Evolutionary conservation across 2,797 vertebrate genomes (phyloP), one percentile per base, ranked within the genome.

Genomic region (Kryptopterus vitreolus): DNA sequence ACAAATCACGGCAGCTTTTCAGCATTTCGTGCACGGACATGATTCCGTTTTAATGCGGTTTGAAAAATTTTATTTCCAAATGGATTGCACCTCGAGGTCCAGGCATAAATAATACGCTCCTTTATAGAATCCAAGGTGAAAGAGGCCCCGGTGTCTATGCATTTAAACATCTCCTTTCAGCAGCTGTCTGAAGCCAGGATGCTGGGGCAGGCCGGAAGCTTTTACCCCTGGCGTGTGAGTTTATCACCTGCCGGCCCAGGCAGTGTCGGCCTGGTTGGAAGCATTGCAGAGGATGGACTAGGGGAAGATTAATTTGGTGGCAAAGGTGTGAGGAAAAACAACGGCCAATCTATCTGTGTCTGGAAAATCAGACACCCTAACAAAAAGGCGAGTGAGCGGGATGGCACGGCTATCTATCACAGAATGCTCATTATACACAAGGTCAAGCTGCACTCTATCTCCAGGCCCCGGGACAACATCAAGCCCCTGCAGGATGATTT

Each of bases 331-430:
- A 81, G 82, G 75, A 81, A 84, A 91, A 91, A 92, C 90, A 93
- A 92, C 91, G 91, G 86, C 89, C 88, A 80, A 93, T 94, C 89
- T 88, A 92, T 94, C 93, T 91, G 90, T 33, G 90, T 92, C 91
- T 88, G 87, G 87, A 85, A 87, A 80, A 90, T 89, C 87, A 91
- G 92, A 92, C 91, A 89, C 87, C 82, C 84, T 89, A 84, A 79
- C 65, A 70, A 89, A 62, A 77, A 90, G 84, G 89, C 85, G 70
- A 87, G 88, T 86, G 89, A 89, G 86, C 63, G 31, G 84, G 76
- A 75, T 87, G 89, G 91, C 90, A 90, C 72, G 18, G 62, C 85
- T 89, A 94, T 94, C 89, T 87, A 93, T 94, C 93, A 93, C 87
- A 66, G 79, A 79, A 86, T 29, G 31, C 85, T 87, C 89, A 89